Evolutionary conservation across 2,888 invertebrate genomes (phyloP), one percentile per base, ranked within the genome.

Genomic region (Apodemia mormo): DNA sequence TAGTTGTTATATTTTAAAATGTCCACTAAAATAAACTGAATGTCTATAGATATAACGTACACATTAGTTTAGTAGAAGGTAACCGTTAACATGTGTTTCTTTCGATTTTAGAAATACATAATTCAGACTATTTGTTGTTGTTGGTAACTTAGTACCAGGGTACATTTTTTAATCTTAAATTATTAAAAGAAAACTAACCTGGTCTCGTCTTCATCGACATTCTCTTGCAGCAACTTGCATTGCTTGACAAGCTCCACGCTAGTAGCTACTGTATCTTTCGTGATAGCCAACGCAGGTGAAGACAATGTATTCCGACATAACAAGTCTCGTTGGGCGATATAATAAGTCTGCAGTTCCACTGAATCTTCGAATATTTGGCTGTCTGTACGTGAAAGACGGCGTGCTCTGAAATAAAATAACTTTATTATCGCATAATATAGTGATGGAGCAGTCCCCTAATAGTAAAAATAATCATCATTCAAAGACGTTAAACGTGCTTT

Each of bases 331-430:
- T 96, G 96, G 37, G 95, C 95, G 64, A 99, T 96, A 88, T 98
- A 99, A 89, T 96, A 98, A 12, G 96, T 95, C 86, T 99, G 99
- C 68, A 99, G 94, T 80, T 99, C 98, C 45, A 98, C 95, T 0
- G 99, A 96, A 88, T 99, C 99, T 83, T 99, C 98, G 90, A 99
- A 99, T 65, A 98, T 96, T 84, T 98, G 98, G 3, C 99, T 99
- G 90, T 99, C 99, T 0, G 97, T 97, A 14, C 98, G 95, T 0
- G 98, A 97, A 0, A 98, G 92, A 72, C 96, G 96, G 2, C 99
- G 95, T 0, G 98, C 98, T 78, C 97, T 94, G 81, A 14, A 67
- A 71, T 3, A 52, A 10, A n/a, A 37, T 54, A 10, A 33, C 9
- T 10, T 10, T 45, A 45, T 45, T 45, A 45, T 45, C 9, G 45